Conservation (phyloP, 1,140 invertebrate species). For the Lasioglossum albipes region DNA sequence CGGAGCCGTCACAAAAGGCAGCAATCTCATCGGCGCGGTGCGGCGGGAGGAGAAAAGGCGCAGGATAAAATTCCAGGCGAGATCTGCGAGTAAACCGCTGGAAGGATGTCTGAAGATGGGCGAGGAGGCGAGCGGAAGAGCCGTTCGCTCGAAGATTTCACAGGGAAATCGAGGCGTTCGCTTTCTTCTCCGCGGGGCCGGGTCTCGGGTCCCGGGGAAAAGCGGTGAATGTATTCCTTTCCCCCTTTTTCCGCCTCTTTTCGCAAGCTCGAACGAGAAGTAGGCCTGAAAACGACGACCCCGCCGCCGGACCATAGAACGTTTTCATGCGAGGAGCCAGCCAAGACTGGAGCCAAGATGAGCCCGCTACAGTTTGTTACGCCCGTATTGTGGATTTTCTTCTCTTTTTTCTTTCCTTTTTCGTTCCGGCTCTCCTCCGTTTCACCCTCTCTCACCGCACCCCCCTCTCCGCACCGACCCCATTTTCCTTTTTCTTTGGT, state of each 20-base stretch:
- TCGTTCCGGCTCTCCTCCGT: neutral
- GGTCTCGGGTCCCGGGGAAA: neutral
- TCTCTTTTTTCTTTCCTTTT: neutral
- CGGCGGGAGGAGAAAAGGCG: neutral
- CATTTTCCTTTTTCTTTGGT: conserved; percentile 8
- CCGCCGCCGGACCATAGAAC: conserved; percentile 38
- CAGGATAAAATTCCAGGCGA: neutral
- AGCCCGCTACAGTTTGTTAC: conserved; percentile 56
- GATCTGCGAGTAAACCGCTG: conserved; percentile 7
- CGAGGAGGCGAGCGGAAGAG: neutral
- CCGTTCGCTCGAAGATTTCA: conserved; percentile 4
- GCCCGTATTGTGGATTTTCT: conserved; percentile 58
- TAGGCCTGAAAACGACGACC: conserved; percentile 48
- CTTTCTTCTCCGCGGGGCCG: conserved; percentile 15
- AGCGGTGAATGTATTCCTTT: conserved; percentile 50
- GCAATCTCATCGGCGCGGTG: neutral
- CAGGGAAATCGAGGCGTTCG: conserved; percentile 22
- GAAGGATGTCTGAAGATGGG: neutral
- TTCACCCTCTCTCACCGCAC: neutral
- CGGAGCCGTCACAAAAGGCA: too few relatives aligned
- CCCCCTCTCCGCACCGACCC: too few relatives aligned
- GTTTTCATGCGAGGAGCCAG: conserved; percentile 52
- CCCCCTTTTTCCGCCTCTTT: conserved; percentile 15
- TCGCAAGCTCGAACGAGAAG: conserved; percentile 35
- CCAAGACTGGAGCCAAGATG: conserved; percentile 34